Percentiles rank a stretch among this genome's conserved stretches.
Conservation (phyloP, 2,113 vertebrate species). For the Prunella fulvescens region DNA sequence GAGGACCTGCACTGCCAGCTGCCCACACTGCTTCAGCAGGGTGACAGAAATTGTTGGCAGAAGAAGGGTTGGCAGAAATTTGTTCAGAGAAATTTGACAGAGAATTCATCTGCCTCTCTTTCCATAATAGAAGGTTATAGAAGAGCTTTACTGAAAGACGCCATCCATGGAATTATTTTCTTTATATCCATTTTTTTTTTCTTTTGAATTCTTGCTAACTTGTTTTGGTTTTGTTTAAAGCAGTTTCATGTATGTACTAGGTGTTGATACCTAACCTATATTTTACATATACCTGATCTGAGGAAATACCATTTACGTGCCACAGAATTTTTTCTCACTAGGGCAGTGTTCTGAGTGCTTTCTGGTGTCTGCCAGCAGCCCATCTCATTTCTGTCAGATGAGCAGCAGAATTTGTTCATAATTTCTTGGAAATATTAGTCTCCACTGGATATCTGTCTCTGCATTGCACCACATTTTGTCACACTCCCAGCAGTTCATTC, state of each 20-base stretch:
- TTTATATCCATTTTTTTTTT: not conserved
- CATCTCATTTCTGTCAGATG: not conserved
- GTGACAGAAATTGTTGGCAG: not conserved
- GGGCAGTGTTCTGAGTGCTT: not conserved
- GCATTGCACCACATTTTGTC: not conserved
- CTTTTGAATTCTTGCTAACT: not conserved
- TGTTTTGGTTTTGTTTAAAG: not conserved
- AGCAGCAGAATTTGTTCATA: not conserved
- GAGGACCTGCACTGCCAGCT: not conserved
- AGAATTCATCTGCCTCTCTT: not conserved
- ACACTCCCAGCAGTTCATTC: not conserved
- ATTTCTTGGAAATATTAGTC: not conserved
- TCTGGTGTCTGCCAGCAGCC: not conserved
- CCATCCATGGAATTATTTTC: not conserved
- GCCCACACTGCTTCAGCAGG: not conserved
- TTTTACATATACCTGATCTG: not conserved
- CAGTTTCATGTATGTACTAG: not conserved
- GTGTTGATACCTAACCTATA: not conserved
- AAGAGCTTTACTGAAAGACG: not conserved
- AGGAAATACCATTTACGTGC: not conserved
- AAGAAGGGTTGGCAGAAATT: not conserved
- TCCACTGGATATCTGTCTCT: not conserved
- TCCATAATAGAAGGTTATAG: not conserved
- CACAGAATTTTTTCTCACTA: not conserved
- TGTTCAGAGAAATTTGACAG: not conserved